A percentile compares a stretch with the other conserved stretches of the same genome.
Evolutionary conservation across 1,140 invertebrate species (phyloP).

Genomic region (Dreissena rostriformis): DNA sequence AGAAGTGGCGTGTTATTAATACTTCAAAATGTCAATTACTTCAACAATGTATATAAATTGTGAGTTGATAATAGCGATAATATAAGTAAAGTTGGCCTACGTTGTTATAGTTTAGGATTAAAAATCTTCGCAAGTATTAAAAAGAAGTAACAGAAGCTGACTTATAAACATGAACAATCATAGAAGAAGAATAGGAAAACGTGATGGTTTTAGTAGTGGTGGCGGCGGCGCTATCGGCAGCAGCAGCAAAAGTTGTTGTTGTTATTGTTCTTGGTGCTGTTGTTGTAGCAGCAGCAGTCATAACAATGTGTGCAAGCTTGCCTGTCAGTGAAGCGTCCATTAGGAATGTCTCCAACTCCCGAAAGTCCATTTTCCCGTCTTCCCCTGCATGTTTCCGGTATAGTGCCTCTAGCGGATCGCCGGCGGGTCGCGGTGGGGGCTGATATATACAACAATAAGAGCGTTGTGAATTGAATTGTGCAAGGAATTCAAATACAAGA

Average conservation of each 20-base stretch:
- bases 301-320: background rate
- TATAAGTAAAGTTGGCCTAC: no score
- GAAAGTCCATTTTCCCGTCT: constrained; percentile 68
- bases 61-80: no score
- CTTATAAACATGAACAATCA: no score
- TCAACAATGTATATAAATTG: no score
- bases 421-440: background rate
- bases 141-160: no score
- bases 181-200: no score
- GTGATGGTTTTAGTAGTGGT: no score
- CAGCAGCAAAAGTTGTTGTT: no score
- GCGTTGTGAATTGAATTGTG: background rate
- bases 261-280: no score
- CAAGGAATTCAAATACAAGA: background rate
- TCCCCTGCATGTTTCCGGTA: constrained; percentile 63
- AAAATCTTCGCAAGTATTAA: no score
- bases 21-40: background rate
- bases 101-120: no score
- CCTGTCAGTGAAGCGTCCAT: constrained; percentile 60
- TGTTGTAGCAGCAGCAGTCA: background rate
- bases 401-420: constrained; percentile 52
- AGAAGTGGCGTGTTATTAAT: background rate
- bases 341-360: constrained; percentile 66
- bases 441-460: constrained; percentile 8
- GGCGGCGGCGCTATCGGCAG: no score